phyloP scores from a whole-genome alignment of 23 tunicate genomes.

The Pegea sp. region DNA sequence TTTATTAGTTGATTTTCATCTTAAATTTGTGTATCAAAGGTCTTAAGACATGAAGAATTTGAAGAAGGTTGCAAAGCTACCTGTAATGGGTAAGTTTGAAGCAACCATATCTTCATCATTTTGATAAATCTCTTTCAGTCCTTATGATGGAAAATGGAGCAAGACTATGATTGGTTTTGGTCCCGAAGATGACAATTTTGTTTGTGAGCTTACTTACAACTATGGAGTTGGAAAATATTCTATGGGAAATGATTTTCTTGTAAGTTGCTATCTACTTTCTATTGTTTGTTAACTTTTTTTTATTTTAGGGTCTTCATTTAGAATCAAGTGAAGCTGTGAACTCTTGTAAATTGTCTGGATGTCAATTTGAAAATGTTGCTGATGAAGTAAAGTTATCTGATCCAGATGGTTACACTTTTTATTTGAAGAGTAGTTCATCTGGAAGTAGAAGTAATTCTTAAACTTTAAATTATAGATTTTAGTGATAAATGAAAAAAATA shows the following conservation, averaged over 20 bases:
- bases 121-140: conserved; percentile 16
- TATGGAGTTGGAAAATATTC: conserved; percentile 84
- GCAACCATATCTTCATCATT: background rate
- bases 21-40: background rate
- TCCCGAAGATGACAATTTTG: conserved; percentile 71
- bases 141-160: conserved; percentile 98
- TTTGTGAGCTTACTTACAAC: conserved; percentile 85
- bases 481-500: too few relatives aligned
- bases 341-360: too few relatives aligned
- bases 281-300: too few relatives aligned
- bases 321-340: too few relatives aligned
- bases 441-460: too few relatives aligned
- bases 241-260: conserved; percentile 68
- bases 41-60: conserved; percentile 68
- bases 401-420: too few relatives aligned
- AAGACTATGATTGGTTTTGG: conserved; percentile 97
- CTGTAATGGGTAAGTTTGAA: conserved; percentile 52
- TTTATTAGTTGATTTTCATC: background rate
- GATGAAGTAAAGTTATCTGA: too few relatives aligned
- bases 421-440: too few relatives aligned
- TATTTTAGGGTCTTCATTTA: too few relatives aligned
- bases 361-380: too few relatives aligned
- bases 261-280: conserved; percentile 1
- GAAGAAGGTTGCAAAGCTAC: conserved; percentile 93
- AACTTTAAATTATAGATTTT: too few relatives aligned